These are phyloP conservation scores for Taurulus bubalis DNA, from an alignment of 2,113 vertebrate species.

Conservation along the genomic window DNA sequence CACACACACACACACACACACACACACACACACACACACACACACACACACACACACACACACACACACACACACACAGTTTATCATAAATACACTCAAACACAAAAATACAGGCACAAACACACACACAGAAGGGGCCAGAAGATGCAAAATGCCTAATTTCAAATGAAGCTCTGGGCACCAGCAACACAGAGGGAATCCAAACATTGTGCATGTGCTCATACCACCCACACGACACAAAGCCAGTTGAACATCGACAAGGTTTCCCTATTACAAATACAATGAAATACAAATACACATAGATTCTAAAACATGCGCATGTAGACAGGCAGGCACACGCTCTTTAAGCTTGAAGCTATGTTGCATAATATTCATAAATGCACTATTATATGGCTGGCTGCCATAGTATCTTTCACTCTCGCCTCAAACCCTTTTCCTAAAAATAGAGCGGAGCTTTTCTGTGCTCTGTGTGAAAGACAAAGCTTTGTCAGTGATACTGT, in stretches of 20 bases:
- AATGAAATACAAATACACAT: constrained; percentile 18
- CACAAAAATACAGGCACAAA: constrained; percentile 8
- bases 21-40: background rate
- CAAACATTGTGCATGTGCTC: background rate
- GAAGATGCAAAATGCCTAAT: background rate
- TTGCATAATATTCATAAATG: constrained; percentile 80
- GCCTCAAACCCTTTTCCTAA: constrained; percentile 61
- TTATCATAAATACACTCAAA: background rate
- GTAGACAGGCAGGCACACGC: background rate
- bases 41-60: no score
- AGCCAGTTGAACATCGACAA: background rate
- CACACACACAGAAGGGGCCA: background rate
- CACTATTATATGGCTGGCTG: constrained; percentile 66
- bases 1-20: no score
- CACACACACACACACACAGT: background rate
- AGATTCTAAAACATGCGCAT: background rate
- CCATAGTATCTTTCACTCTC: constrained; percentile 46
- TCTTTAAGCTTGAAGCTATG: constrained; percentile 61
- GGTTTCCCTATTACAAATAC: constrained; percentile 35
- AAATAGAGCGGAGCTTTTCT: constrained; percentile 58
- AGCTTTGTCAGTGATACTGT: constrained; percentile 10
- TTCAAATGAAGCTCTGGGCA: background rate
- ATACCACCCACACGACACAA: background rate
- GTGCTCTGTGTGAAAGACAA: constrained; percentile 34
- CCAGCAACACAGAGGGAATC: background rate